Evolutionary conservation across 1,140 invertebrate species (phyloP).

Genomic region (Apis dorsata): DNA sequence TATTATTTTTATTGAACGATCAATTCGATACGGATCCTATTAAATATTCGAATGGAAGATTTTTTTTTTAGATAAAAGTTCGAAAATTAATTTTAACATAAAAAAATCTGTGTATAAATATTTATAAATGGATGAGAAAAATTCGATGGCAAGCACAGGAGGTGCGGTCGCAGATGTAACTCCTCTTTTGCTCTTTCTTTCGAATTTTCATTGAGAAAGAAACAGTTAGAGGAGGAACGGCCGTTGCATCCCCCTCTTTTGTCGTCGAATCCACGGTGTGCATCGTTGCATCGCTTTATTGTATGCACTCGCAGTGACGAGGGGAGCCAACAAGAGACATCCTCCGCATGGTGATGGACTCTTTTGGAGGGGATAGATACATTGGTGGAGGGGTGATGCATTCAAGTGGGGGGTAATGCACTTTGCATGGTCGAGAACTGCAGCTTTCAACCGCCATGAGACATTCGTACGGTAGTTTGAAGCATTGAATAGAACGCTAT

Average conservation of each 20-base stretch:
- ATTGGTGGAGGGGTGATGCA: constrained; percentile 47
- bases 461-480: constrained; percentile 45
- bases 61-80: no score
- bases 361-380: constrained; percentile 35
- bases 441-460: constrained; percentile 2
- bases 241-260: constrained; percentile 45
- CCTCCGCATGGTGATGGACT: constrained; percentile 25
- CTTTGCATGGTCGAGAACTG: constrained; percentile 34
- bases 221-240: constrained; percentile 17
- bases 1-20: no score
- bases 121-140: not conserved
- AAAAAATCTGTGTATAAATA: not conserved
- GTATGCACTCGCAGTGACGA: constrained; percentile 45
- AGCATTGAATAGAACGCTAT: fast-evolving
- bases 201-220: constrained; percentile 37
- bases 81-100: no score
- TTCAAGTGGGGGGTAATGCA: constrained; percentile 55
- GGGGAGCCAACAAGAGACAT: constrained; percentile 55
- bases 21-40: no score
- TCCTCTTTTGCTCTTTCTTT: constrained; percentile 25
- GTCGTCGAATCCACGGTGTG: constrained; percentile 47
- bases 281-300: constrained; percentile 56
- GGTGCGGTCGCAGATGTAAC: constrained; percentile 27
- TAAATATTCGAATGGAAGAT: no score
- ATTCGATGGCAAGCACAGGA: not conserved